Evolutionary conservation across 2,888 invertebrate genomes (phyloP).

Genomic region (Chirona hameri): DNA sequence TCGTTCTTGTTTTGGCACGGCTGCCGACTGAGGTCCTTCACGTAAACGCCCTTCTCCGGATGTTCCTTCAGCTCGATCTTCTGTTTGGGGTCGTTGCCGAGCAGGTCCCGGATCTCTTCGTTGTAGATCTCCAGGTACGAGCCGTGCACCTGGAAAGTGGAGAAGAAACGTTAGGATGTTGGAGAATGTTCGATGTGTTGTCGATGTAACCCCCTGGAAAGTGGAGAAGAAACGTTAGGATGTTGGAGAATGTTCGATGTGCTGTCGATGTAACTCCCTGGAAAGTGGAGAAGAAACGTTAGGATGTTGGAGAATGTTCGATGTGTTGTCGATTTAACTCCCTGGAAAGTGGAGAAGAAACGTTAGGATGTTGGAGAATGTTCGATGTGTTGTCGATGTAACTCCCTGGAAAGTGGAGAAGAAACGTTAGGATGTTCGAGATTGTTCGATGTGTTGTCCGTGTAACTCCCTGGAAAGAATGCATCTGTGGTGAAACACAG

Average conservation of each 20-base stretch:
- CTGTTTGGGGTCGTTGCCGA: constrained; percentile 57
- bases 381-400: too few relatives aligned
- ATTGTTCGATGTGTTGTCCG: too few relatives aligned
- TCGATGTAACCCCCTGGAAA: constrained; percentile 54
- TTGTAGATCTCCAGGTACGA: constrained; percentile 82
- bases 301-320: too few relatives aligned
- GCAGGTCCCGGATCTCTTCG: constrained; percentile 69
- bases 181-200: too few relatives aligned
- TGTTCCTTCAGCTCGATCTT: constrained; percentile 65
- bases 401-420: constrained; percentile 49
- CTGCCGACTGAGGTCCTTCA: constrained; percentile 64
- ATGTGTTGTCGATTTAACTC: too few relatives aligned
- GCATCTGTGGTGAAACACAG: too few relatives aligned
- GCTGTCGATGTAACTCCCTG: too few relatives aligned
- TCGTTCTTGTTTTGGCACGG: constrained; percentile 73
- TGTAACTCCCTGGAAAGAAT: too few relatives aligned
- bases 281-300: constrained; percentile 33
- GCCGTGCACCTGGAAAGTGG: constrained; percentile 59
- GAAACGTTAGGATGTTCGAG: background rate
- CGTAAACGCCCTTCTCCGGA: constrained; percentile 62
- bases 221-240: background rate
- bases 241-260: too few relatives aligned
- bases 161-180: background rate
- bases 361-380: background rate
- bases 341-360: constrained; percentile 48